phyloP scores from a whole-genome alignment of 2,888 invertebrate species.

The Hybos culiciformis region DNA sequence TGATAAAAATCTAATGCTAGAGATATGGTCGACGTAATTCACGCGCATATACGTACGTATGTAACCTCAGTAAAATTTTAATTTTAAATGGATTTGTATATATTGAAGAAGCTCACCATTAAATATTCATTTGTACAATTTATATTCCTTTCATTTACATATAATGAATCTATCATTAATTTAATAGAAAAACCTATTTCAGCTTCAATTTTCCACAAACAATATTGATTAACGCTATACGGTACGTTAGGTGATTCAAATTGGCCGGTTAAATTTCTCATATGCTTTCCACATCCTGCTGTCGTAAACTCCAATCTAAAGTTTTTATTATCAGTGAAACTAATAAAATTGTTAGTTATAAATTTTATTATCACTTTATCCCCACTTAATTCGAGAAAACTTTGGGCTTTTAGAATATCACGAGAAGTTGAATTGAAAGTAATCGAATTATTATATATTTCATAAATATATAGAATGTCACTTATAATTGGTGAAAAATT shows the following conservation, averaged over 20 bases:
- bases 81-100: too few species aligned
- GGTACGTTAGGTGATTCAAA: conserved; percentile 55
- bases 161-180: too few species aligned
- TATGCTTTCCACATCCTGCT: conserved; percentile 60
- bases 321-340: conserved; percentile 45
- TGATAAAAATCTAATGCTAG: too few species aligned
- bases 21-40: too few species aligned
- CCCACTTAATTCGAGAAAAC: conserved; percentile 19
- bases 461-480: conserved; percentile 36
- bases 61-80: too few species aligned
- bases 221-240: conserved; percentile 45
- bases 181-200: conserved; percentile 49
- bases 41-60: too few species aligned
- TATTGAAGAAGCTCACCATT: too few species aligned
- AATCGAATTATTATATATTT: conserved; percentile 27
- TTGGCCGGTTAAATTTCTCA: conserved; percentile 39
- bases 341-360: conserved; percentile 41
- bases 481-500: conserved; percentile 39
- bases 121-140: too few species aligned
- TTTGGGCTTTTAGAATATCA: conserved; percentile 15
- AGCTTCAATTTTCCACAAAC: conserved; percentile 65
- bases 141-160: too few species aligned
- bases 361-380: conserved; percentile 43
- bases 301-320: conserved; percentile 73
- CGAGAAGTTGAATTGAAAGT: conserved; percentile 21